Evolutionary conservation across 2,797 vertebrate species (phyloP), one percentile per base, ranked within the genome.

Genomic region (Tapirus indicus): DNA sequence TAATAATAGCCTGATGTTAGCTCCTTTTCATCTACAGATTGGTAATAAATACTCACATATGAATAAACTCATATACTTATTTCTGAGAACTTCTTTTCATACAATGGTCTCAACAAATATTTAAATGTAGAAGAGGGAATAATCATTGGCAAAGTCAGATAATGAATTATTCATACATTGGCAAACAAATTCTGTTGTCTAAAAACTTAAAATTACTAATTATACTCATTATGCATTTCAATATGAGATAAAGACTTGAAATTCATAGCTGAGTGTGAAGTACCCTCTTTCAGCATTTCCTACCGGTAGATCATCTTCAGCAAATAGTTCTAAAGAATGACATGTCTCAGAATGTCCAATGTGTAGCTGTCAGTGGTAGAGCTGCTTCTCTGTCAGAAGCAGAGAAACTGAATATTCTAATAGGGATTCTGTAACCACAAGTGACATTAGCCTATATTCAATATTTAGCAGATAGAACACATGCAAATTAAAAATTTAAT

Each of bases 1-100:
- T 97, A 97, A 94, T 91, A 94, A 88, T 92, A 93, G 35, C 38
- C 49, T 95, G 32, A 94, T 94, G 84, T 83, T 97, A 92, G 94
- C 95, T 97, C 74, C 29, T 96, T 96, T 75, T 32, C 71, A 82
- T 88, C 41, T 95, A 54, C 64, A 94, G 79, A 85, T 83, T 88
- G 41, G 32, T 79, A 97, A 90, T 91, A 94, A 94, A 96, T 89
- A 44, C 32, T 84, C 77, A 91, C 97, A 90, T 89, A 92, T 71
- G n/a, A 91, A 97, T 92, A 96, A 93, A 93, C 23, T 29, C 74
- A 74, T 44, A 66, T 25, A 25, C 6, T 69, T 95, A 75, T 78
- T 95, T 97, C 38, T 93, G 60, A 88, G 64, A 75, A 93, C 14
- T 95, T 86, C 8, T 95, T 94, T 96, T 74, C 49, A 89, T 52